phyloP scores from a whole-genome alignment of 2,113 vertebrate genomes.

The Syrrhaptes paradoxus region DNA sequence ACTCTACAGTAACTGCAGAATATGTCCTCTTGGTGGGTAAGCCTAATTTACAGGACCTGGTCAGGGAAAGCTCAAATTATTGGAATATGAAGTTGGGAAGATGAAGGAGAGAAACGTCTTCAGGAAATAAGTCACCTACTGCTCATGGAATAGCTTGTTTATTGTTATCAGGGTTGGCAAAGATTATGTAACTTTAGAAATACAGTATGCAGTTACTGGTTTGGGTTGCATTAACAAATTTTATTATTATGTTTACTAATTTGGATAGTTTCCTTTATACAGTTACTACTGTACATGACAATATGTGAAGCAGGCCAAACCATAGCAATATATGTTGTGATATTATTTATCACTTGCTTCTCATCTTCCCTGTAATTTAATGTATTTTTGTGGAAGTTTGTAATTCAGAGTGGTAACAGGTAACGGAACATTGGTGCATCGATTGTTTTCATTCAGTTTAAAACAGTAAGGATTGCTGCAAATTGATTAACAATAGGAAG shows the following conservation, averaged over 20 bases:
- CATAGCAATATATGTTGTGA: not conserved
- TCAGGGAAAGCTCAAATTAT: not conserved
- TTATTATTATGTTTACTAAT: not conserved
- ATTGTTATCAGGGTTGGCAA: not conserved
- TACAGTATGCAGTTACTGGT: not conserved
- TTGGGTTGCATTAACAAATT: not conserved
- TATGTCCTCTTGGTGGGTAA: not conserved
- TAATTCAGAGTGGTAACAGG: not conserved
- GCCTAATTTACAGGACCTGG: not conserved
- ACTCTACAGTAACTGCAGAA: not conserved
- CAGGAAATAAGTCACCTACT: not conserved
- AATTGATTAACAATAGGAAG: not conserved
- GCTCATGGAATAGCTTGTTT: not conserved
- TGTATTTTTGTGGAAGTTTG: not conserved
- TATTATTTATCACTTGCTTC: not conserved
- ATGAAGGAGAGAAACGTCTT: not conserved
- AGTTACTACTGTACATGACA: not conserved
- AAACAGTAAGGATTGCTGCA: not conserved
- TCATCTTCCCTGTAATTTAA: not conserved
- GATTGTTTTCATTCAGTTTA: not conserved
- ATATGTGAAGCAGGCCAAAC: not conserved
- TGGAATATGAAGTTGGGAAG: not conserved
- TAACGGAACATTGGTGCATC: not conserved
- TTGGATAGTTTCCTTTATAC: not conserved
- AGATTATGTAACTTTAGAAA: not conserved